Evolutionary conservation across 2,113 vertebrate genomes (phyloP).

Genomic region (Fulica atra): DNA sequence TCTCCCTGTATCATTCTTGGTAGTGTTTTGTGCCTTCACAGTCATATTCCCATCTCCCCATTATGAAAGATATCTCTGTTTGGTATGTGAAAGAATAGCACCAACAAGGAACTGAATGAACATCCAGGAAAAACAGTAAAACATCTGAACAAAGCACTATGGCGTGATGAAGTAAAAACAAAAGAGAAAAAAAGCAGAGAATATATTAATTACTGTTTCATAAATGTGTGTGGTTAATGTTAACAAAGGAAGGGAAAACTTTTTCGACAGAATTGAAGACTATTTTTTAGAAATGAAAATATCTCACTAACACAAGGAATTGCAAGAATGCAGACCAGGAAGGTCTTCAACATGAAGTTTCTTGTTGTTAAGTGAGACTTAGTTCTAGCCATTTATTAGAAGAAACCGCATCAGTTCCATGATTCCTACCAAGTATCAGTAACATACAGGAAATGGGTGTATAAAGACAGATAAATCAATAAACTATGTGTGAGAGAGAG

Average conservation of each 20-base stretch:
- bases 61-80: not conserved
- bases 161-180: not conserved
- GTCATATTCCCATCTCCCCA: not conserved
- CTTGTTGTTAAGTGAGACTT: not conserved
- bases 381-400: not conserved
- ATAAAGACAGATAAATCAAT: not conserved
- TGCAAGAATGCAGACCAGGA: not conserved
- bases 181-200: not conserved
- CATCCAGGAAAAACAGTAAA: not conserved
- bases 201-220: not conserved
- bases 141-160: fast-evolving
- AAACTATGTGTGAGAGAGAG: not conserved
- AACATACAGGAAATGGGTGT: not conserved
- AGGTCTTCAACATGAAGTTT: not conserved
- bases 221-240: not conserved
- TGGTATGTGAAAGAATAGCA: not conserved
- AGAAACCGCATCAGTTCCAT: not conserved
- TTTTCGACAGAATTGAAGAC: not conserved
- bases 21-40: not conserved
- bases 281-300: not conserved
- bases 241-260: not conserved
- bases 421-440: not conserved
- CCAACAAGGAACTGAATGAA: not conserved
- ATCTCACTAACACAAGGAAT: not conserved
- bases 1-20: not conserved